Base-by-base conservation (phyloP, 2,888 invertebrate genomes). In the Esperia sulphurella region DNA sequence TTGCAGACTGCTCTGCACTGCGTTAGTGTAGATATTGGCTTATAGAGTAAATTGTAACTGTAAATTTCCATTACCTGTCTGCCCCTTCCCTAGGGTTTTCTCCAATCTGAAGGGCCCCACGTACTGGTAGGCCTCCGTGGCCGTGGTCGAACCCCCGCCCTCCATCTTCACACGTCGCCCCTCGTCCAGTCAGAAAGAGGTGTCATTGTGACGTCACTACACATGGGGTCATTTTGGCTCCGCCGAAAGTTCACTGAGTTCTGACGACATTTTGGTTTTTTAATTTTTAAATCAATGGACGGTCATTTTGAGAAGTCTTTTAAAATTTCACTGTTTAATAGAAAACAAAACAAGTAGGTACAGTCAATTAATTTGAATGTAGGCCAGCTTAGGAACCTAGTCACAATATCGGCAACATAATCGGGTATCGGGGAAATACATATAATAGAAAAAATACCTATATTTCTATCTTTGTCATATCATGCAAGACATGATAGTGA, bases 51-150 rank as follows among this genome's bases (percentile, higher is more conserved):
- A n/a, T n/a, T 8, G 10, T 10, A 31, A 31, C 31, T 31, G 31
- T 31, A 10, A 31, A 31, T 35, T 3, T n/a, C n/a, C 6, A 6
- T 35, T 90, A 99, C 99, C 99, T 84, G 99, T 99, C 91, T 99
- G 99, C 59, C 99, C 99, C 88, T 99, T 99, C 68, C 99, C 99
- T 59, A 99, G 93, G 48, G 99, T 99, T 89, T 99, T 99, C 90
- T 99, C 99, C 87, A 99, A 92, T 83, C 98, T 92, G 91, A 98
- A 99, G 52, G 99, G 99, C 67, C 99, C 99, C 73, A 99, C 99
- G 91, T 98, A 99, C 81, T 96, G 96, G 89, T 96, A 96, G 90
- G 86, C 87, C 83, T 88, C 88, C n/a, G 83, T 74, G 73, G 81
- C 79, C 72, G 82, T 65, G 8, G 74, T 71, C 14, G 79, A 57